Evolutionary conservation across 2,113 vertebrate genomes (phyloP), one percentile per base, ranked within the genome.

Genomic region (Siniperca chuatsi): DNA sequence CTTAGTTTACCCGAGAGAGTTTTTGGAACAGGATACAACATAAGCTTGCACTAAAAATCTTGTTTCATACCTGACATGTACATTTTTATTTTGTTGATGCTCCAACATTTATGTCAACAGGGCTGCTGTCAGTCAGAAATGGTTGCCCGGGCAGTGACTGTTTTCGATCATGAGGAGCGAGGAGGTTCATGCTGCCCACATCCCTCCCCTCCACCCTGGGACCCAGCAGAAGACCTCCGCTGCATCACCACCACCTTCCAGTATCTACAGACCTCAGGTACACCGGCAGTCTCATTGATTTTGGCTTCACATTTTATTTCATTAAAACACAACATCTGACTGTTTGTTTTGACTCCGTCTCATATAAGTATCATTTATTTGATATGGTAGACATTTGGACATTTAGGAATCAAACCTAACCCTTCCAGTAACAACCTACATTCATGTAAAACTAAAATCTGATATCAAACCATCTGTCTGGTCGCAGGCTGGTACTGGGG

Each of bases 401-500:
- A 66, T 40, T n/a, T 8, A 48, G 6, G 4, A 65, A 20, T 75
- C 6, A 44, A 74, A 54, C 7, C 15, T 25, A 40, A 61, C 15
- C 18, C 58, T 15, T 13, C 5, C 46, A 50, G 7, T 71, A 52
- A n/a, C n/a, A 75, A 48, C 16, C 13, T 48, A 54, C 20, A 21
- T 20, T 58, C 33, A 64, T 52, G 13, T 25, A 25, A n/a, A 29
- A 54, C 18, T 10, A 18, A 15, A 16, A 48, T 64, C 44, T 80
- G 10, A 71, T 21, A 50, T 44, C 6, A 78, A 75, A 21, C 33
- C 21, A 10, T 85, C 50, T 84, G 87, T 97, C 18, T 86, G 23
- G 18, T 71, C 40, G 10, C 72, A 96, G 98, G 98, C 61, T 99
- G 98, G 97, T 99, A 99, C 75, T 99, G 98, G 98, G 98, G 98